A percentile compares a stretch with the other conserved stretches of the same genome.
Evolutionary conservation across 2,113 vertebrate species (phyloP).

Genomic region (Tragulus kanchil): DNA sequence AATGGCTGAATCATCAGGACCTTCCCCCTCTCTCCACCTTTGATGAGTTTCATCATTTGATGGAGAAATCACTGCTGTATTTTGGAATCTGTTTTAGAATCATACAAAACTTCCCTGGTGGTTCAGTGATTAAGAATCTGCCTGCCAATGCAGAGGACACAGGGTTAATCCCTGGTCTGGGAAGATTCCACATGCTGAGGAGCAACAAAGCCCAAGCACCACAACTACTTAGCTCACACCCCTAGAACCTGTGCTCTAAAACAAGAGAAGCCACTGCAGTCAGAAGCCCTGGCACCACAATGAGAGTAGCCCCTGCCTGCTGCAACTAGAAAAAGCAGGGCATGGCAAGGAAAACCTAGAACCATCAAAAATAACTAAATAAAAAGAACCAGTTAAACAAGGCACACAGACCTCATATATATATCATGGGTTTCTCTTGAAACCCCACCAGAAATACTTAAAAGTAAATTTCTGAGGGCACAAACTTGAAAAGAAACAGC

Average conservation of each 20-base stretch:
- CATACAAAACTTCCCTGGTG: neutral
- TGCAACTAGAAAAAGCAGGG: neutral
- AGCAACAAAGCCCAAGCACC: neutral
- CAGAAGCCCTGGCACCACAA: neutral
- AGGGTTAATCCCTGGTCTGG: neutral
- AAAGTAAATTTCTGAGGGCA: constrained; percentile 3
- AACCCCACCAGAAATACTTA: neutral
- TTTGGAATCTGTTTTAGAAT: constrained; percentile 26
- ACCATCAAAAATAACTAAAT: neutral
- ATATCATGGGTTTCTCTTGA: neutral
- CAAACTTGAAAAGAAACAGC: neutral
- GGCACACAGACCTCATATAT: neutral
- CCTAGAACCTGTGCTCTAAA: neutral
- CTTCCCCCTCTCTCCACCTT: constrained; percentile 13
- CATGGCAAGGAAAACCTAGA: neutral
- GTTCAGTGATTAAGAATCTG: neutral
- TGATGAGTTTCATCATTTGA: constrained; percentile 30
- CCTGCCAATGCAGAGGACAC: neutral
- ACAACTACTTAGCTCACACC: neutral
- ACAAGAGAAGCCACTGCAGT: neutral
- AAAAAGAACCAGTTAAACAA: constrained; percentile 23
- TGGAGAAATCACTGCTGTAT: neutral
- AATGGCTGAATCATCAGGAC: neutral
- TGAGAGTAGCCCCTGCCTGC: neutral
- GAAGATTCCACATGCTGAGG: neutral